These are phyloP conservation scores for Typhlichthys eigenmanni DNA, from an alignment of 2,797 vertebrate genomes.

Conservation along the genomic window DNA sequence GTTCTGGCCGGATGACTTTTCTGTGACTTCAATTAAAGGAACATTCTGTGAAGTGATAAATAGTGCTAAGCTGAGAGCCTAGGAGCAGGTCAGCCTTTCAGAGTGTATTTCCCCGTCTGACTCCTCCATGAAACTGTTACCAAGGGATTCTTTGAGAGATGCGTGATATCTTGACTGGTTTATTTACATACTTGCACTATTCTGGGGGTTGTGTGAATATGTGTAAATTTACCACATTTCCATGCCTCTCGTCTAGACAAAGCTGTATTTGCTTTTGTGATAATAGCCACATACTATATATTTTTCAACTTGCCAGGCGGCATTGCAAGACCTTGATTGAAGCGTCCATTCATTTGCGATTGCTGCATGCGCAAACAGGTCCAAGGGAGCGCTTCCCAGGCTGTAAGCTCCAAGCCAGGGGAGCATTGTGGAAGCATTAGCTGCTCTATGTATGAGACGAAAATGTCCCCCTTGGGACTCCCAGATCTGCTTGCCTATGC, in stretches of 20 bases:
- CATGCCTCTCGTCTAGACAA: constrained; percentile 47
- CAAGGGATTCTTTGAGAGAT: constrained; percentile 27
- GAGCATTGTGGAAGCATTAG: constrained; percentile 65
- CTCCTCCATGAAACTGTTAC: constrained; percentile 39
- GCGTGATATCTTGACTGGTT: constrained; percentile 21
- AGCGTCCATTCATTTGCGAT: constrained; percentile 57
- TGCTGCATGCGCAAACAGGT: constrained; percentile 36
- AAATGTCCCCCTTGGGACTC: constrained; percentile 39
- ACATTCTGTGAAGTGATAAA: constrained; percentile 48
- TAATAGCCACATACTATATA: constrained; percentile 44
- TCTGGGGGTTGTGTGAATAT: constrained; percentile 34
- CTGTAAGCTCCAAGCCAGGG: constrained; percentile 51
- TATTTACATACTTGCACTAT: constrained; percentile 41
- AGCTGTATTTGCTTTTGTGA: constrained; percentile 47
- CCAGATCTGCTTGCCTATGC: constrained; percentile 59
- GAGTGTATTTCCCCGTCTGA: constrained; percentile 12
- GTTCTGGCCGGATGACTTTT: constrained; percentile 36
- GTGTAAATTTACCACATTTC: constrained; percentile 32
- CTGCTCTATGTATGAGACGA: constrained; percentile 45
- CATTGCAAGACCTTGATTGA: constrained; percentile 50
- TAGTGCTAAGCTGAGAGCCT: constrained; percentile 22
- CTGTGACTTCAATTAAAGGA: constrained; percentile 39
- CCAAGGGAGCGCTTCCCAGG: constrained; percentile 48
- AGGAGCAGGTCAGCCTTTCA: constrained; percentile 27
- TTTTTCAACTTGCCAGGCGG: constrained; percentile 53